These are phyloP conservation scores for Callithrix jacchus DNA, from an alignment of 2,113 vertebrate genomes.

Conservation along the genomic window DNA sequence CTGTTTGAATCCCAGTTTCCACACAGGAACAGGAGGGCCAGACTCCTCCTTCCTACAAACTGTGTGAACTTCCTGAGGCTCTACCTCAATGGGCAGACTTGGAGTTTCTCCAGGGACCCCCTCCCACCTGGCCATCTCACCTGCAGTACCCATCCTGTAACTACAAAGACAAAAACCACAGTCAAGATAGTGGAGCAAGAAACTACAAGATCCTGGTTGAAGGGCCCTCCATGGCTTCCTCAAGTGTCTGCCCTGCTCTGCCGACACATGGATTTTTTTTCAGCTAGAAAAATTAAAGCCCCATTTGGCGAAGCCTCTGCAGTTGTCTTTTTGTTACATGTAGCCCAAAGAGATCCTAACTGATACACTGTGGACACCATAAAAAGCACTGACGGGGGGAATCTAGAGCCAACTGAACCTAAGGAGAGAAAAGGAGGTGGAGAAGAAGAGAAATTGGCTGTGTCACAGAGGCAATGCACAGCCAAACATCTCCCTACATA, in stretches of 20 bases:
- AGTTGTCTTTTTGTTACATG: not conserved
- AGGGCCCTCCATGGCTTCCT: not conserved
- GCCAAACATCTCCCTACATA: not conserved
- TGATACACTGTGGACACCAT: not conserved
- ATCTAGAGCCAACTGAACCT: not conserved
- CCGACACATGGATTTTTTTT: not conserved
- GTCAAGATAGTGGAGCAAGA: not conserved
- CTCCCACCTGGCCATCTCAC: no score
- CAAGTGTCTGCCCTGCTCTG: not conserved
- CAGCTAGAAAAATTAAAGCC: not conserved
- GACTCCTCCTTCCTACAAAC: no score
- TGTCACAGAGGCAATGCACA: not conserved
- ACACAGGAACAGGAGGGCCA: no score
- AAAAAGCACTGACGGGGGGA: not conserved
- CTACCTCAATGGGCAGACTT: no score
- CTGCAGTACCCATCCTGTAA: not conserved
- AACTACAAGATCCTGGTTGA: not conserved
- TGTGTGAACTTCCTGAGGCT: fast-evolving
- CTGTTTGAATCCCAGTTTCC: no score
- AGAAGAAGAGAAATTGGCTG: not conserved
- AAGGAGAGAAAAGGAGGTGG: not conserved
- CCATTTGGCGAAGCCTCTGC: not conserved
- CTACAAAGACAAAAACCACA: not conserved
- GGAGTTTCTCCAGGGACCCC: no score
- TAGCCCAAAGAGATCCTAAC: not conserved